These are phyloP conservation scores for Sebastes taczanowskii DNA, from an alignment of 2,797 vertebrate species.

Conservation along the genomic window DNA sequence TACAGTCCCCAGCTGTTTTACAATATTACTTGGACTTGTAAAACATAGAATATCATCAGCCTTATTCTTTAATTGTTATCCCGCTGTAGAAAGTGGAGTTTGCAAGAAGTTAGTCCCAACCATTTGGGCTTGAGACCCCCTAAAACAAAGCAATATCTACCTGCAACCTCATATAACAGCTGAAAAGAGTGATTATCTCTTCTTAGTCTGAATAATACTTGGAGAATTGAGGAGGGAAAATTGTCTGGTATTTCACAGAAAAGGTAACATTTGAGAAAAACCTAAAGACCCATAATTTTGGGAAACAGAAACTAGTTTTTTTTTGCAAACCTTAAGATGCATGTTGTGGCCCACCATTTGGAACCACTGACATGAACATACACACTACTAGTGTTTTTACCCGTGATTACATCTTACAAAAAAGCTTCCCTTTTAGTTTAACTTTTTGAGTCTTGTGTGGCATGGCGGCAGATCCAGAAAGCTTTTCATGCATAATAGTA, in stretches of 20 bases:
- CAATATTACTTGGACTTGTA: neutral
- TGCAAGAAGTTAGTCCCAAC: neutral
- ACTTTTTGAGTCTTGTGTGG: conserved; percentile 12
- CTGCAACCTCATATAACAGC: neutral
- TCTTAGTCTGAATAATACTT: neutral
- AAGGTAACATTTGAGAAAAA: neutral
- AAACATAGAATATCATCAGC: neutral
- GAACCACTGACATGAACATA: neutral
- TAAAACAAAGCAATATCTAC: too few relatives aligned
- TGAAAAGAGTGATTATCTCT: neutral
- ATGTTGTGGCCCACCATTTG: neutral
- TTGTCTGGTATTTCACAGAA: neutral
- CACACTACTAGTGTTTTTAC: neutral
- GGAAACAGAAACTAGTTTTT: neutral
- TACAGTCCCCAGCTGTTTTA: neutral
- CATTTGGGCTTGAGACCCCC: neutral
- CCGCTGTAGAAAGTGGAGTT: neutral
- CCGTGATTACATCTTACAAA: neutral
- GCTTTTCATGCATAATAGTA: neutral
- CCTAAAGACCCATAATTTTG: neutral
- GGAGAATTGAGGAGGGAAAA: neutral
- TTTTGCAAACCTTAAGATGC: neutral
- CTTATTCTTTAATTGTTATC: neutral
- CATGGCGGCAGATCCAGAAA: conserved; percentile 1
- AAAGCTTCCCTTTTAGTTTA: neutral